These are phyloP conservation scores for Puffinus mauretanicus DNA, from an alignment of 2,113 vertebrate species.

Conservation along the genomic window DNA sequence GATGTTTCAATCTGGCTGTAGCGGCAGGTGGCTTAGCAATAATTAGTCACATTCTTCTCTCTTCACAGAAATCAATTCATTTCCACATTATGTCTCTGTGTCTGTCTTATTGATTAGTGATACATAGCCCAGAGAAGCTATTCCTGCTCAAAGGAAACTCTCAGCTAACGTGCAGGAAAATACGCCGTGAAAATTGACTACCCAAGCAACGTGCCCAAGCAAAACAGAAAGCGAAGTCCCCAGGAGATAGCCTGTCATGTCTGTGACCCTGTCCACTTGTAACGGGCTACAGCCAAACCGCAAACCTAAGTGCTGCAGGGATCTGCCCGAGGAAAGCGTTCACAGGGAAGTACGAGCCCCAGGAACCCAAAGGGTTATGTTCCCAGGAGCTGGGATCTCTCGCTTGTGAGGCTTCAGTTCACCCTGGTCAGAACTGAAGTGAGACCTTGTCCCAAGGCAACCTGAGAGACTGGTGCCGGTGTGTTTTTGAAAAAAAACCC, in stretches of 20 bases:
- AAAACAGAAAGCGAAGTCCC: not conserved
- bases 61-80: not conserved
- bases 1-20: not conserved
- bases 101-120: not conserved
- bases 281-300: not conserved
- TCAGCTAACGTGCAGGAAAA: not conserved
- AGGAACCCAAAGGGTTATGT: not conserved
- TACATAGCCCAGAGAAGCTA: not conserved
- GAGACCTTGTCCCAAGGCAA: not conserved
- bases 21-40: not conserved
- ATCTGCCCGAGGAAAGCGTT: not conserved
- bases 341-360: accelerated
- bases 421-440: not conserved
- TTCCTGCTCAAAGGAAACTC: not conserved
- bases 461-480: not conserved
- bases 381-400: not conserved
- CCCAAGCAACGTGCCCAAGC: not conserved
- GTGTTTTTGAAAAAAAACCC: accelerated
- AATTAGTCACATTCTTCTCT: constrained; percentile 9
- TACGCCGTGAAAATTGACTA: not conserved
- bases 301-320: not conserved
- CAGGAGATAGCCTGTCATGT: not conserved
- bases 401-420: not conserved
- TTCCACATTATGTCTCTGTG: not conserved
- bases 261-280: not conserved